Conservation (phyloP, 2,113 vertebrate genomes). For the Pangasianodon hypophthalmus region DNA sequence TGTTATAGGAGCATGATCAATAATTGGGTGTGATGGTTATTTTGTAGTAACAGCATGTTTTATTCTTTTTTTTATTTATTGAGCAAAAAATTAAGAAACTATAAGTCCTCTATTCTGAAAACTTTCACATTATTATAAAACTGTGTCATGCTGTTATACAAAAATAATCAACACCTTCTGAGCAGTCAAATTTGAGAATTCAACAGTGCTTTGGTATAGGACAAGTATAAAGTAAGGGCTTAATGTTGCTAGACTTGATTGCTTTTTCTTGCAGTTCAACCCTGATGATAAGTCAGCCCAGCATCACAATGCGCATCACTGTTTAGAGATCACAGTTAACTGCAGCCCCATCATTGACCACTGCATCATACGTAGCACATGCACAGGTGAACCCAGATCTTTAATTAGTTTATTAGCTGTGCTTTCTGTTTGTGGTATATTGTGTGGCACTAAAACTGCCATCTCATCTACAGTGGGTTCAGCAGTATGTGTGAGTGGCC, state of each 20-base stretch:
- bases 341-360: constrained; percentile 98
- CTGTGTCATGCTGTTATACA: not conserved
- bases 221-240: not conserved
- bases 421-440: constrained; percentile 27
- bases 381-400: constrained; percentile 84
- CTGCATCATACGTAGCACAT: constrained; percentile 98
- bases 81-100: not conserved
- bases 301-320: constrained; percentile 98
- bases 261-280: constrained; percentile 83
- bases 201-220: not conserved
- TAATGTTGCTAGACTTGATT: not conserved
- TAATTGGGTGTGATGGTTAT: not conserved
- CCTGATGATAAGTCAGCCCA: constrained; percentile 99
- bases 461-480: constrained; percentile 85
- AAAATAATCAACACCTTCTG: not conserved
- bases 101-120: not conserved
- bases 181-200: not conserved
- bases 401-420: not conserved
- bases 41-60: too few species aligned
- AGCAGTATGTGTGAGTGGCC: constrained; percentile 96
- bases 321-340: constrained; percentile 98
- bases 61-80: too few species aligned
- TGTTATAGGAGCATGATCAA: not conserved
- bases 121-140: not conserved
- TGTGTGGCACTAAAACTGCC: not conserved